These are phyloP conservation scores for Copsychus sechellarum DNA, from an alignment of 2,113 vertebrate genomes.

Conservation along the genomic window DNA sequence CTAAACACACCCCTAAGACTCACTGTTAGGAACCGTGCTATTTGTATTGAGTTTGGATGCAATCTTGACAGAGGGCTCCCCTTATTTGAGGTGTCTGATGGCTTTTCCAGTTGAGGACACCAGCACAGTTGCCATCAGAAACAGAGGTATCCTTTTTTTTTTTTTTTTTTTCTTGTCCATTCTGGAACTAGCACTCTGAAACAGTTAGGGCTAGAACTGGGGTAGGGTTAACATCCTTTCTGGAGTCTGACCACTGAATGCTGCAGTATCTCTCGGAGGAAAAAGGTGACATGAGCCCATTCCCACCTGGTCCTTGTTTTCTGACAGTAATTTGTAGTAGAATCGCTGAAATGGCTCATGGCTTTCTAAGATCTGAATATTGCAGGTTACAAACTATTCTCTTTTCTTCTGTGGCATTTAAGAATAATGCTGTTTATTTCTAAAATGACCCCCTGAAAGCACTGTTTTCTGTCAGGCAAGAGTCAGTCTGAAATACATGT, in stretches of 20 bases:
- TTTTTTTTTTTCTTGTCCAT: background rate
- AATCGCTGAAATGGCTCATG: background rate
- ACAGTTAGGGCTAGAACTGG: background rate
- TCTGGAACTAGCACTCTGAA: background rate
- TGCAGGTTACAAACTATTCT: rapidly evolving
- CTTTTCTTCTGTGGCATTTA: background rate
- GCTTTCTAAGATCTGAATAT: background rate
- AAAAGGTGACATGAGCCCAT: background rate
- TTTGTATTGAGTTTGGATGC: no score
- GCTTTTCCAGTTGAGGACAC: background rate
- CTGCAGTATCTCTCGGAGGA: background rate
- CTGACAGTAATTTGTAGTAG: background rate
- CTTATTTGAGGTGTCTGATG: background rate
- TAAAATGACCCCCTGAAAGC: background rate
- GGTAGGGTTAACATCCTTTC: background rate
- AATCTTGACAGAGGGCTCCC: no score
- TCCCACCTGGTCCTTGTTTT: background rate
- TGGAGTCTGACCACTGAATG: background rate
- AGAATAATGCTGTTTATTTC: background rate
- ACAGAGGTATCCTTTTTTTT: background rate
- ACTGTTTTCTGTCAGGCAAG: background rate
- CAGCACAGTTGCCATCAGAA: background rate
- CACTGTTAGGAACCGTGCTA: no score
- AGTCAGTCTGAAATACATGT: background rate
- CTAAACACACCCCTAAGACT: no score